A percentile compares a stretch with the other conserved stretches of the same genome.
Conservation (phyloP, 2,888 invertebrate species). For the Bellardia bayeri region DNA sequence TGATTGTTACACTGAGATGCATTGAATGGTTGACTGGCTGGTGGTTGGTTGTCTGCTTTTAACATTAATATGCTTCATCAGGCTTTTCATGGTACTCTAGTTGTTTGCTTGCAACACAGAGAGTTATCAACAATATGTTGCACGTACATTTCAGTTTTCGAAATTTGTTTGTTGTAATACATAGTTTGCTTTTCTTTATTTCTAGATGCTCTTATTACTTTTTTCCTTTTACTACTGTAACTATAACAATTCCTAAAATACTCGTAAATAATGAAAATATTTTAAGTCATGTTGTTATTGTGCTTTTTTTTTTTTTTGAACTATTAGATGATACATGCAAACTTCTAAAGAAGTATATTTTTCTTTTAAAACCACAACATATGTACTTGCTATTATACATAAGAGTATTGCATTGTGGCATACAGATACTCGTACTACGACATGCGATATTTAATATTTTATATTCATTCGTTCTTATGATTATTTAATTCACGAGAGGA, state of each 20-base stretch:
- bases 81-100: conserved; percentile 60
- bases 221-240: conserved; percentile 33
- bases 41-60: conserved; percentile 31
- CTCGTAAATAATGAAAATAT: conserved; percentile 41
- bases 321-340: not conserved
- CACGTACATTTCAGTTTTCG: conserved; percentile 8
- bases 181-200: not conserved
- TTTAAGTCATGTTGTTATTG: conserved; percentile 7
- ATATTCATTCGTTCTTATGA: not conserved
- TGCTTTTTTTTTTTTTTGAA: conserved; percentile 23
- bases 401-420: not conserved
- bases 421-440: not conserved
- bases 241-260: conserved; percentile 45
- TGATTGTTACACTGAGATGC: conserved; percentile 8
- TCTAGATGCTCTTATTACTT: not conserved
- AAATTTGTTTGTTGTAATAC: conserved; percentile 8
- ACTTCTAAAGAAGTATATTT: conserved; percentile 18
- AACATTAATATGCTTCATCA: conserved; percentile 55
- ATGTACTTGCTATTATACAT: no score
- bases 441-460: not conserved
- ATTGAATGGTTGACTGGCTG: conserved; percentile 38
- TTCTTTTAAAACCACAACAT: conserved; percentile 6
- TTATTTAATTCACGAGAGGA: not conserved
- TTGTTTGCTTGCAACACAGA: conserved; percentile 42
- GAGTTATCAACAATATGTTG: conserved; percentile 33